Evolutionary conservation across 2,797 vertebrate genomes (phyloP).

Genomic region (Pangasius mekongensis): DNA sequence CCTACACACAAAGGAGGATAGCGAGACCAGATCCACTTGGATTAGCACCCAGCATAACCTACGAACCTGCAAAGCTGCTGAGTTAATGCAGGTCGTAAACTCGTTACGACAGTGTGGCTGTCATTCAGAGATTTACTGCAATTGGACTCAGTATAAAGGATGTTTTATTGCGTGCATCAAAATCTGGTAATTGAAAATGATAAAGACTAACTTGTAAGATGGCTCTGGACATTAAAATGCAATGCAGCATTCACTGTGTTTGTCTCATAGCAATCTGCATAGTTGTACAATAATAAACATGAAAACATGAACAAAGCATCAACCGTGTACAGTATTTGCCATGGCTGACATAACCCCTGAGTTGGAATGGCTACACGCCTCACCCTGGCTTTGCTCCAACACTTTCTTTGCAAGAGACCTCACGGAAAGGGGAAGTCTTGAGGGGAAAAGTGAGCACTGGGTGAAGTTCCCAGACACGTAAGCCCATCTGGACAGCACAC

Average conservation of each 20-base stretch:
- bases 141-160: slow-evolving; percentile 21
- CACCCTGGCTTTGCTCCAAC: slow-evolving; percentile 40
- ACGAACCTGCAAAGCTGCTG: slow-evolving; percentile 39
- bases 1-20: slow-evolving; percentile 17
- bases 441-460: slow-evolving; percentile 24
- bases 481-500: slow-evolving; percentile 73
- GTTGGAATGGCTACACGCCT: slow-evolving; percentile 25
- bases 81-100: slow-evolving; percentile 42
- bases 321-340: neutral
- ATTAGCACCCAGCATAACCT: slow-evolving; percentile 40
- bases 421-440: slow-evolving; percentile 32
- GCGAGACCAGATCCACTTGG: slow-evolving; percentile 32
- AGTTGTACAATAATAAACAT: neutral
- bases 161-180: slow-evolving; percentile 33
- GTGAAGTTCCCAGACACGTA: slow-evolving; percentile 69
- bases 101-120: slow-evolving; percentile 14
- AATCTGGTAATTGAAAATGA: slow-evolving; percentile 27
- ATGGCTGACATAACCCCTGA: slow-evolving; percentile 8
- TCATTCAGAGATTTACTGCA: slow-evolving; percentile 46
- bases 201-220: slow-evolving; percentile 9
- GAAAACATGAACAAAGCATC: slow-evolving; percentile 1
- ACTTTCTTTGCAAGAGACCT: slow-evolving; percentile 31
- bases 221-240: neutral
- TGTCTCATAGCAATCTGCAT: neutral
- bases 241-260: neutral